Evolutionary conservation across 2,888 invertebrate species (phyloP).

Genomic region (Caenorhabditis angaria): DNA sequence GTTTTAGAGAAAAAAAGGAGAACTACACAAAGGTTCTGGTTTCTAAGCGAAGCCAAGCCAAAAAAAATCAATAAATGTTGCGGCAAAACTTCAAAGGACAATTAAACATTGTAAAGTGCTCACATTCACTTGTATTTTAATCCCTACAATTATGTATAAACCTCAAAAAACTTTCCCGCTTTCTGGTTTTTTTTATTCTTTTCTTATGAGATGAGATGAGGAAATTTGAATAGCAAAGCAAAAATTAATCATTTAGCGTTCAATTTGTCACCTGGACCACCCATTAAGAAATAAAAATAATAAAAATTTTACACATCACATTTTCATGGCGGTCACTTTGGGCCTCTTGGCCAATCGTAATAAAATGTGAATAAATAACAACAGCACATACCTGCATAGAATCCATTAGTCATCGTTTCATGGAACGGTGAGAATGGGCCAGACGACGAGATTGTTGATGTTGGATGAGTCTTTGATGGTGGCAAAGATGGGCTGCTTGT

Average conservation of each 20-base stretch:
- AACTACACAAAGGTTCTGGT: no score
- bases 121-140: not conserved
- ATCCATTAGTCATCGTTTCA: slow-evolving; percentile 46
- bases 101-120: slow-evolving; percentile 4
- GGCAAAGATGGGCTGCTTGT: slow-evolving; percentile 24
- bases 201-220: not conserved
- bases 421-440: slow-evolving; percentile 51
- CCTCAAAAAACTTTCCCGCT: not conserved
- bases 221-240: no score
- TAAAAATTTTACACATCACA: not conserved
- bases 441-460: slow-evolving; percentile 29
- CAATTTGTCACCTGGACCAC: not conserved
- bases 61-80: not conserved
- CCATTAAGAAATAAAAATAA: not conserved
- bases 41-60: no score
- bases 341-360: not conserved
- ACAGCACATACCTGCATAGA: slow-evolving; percentile 40
- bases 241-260: no score
- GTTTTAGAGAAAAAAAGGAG: not conserved
- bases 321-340: no score
- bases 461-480: slow-evolving; percentile 29
- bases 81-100: slow-evolving; percentile 1
- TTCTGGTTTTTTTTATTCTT: not conserved
- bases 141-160: not conserved
- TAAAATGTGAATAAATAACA: slow-evolving; percentile 4